Evolutionary conservation across 2,888 invertebrate genomes (phyloP), one percentile per base, ranked within the genome.

Genomic region (Agriopis leucophaearia): DNA sequence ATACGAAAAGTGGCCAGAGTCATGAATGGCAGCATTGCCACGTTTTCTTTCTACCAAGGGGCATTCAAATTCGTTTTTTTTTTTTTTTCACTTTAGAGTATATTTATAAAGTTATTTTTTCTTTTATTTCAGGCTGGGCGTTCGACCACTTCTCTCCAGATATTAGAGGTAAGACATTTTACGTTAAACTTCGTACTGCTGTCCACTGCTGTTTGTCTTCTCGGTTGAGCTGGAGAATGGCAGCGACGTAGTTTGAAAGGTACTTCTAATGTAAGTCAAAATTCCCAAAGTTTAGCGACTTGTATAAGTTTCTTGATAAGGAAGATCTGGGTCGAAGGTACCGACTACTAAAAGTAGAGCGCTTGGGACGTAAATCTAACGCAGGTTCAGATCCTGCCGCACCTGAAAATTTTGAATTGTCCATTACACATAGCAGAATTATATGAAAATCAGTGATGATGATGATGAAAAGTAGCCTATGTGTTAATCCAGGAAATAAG

Each of bases 271-370:
- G 40, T 45, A 10, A 62, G 40, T 51, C 47, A 27, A 58, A 67
- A 57, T 51, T 58, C 57, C 48, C 35, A 6, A 47, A 57, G 57
- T 48, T 63, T 16, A 42, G n/a, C 45, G 18, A 36, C 38, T 61
- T 56, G 58, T 35, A 57, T 40, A 42, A 35, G 56, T 60, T 55
- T 60, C 38, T 16, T 40, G 55, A 51, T 57, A 62, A 45, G 54
- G 36, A n/a, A 40, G 38, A 38, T n/a, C 52, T 7, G 36, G 16
- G 15, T 52, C 52, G 13, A 42, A 54, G 54, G 54, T 54, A 40
- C 12, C 16, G 35, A 18, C 27, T 50, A 18, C 50, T 13, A 50
- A 4, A 3, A 50, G 27, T 50, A 27, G 27, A 27, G 27, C 27
- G 27, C 5, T 27, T 5, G 5, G 27, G 27, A 27, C 4, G 27